Percentiles rank a stretch among this genome's conserved stretches.
These are phyloP conservation scores for Heterodera filipjevi DNA, from an alignment of 2,888 invertebrate species.

Conservation along the genomic window DNA sequence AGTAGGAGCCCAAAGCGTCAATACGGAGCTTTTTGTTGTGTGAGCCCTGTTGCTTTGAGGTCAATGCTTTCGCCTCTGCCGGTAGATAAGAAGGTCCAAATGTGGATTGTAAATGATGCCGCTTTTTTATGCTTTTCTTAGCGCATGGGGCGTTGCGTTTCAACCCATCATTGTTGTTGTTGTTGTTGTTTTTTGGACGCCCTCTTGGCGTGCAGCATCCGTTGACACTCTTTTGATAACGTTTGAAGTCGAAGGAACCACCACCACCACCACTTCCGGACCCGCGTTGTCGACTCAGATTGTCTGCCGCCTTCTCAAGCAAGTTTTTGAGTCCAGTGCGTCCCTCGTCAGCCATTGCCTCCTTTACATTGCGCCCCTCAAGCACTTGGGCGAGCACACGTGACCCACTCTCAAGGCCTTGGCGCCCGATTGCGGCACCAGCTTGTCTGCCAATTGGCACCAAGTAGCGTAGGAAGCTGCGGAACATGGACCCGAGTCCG, in stretches of 20 bases:
- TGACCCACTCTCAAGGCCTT: neutral
- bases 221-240: constrained; percentile 17
- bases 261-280: neutral
- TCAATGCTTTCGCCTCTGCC: neutral
- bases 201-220: no score
- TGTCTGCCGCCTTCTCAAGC: constrained; percentile 9
- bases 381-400: neutral
- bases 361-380: neutral
- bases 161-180: neutral
- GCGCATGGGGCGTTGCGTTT: no score
- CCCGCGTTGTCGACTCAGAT: neutral
- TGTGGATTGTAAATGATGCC: neutral
- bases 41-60: neutral
- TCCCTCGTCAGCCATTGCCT: neutral
- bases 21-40: neutral
- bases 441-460: neutral
- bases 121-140: neutral
- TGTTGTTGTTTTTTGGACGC: neutral
- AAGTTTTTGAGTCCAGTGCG: constrained; percentile 2
- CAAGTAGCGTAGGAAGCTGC: constrained; percentile 3
- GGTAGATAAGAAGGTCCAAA: neutral
- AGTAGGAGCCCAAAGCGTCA: constrained; percentile 9
- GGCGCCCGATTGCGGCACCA: neutral
- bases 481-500: no score
- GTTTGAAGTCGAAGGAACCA: constrained; percentile 2